Evolutionary conservation across 1,140 invertebrate genomes (phyloP), one percentile per base, ranked within the genome.

Genomic region (Dreissena rostriformis): DNA sequence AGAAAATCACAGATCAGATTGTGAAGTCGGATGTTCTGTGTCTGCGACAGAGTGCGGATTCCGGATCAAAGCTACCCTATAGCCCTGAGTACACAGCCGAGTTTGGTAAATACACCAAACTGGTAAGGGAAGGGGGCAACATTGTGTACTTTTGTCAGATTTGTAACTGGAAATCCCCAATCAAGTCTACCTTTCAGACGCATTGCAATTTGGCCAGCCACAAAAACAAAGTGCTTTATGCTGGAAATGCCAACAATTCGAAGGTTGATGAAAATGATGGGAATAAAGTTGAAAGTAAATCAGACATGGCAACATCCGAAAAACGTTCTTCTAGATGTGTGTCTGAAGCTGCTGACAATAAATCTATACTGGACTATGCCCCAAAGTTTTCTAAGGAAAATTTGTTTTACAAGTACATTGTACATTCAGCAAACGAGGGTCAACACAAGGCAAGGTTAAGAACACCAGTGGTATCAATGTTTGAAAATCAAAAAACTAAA

Each of bases 101-200:
- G 68, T 91, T 91, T 76, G 90, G 90, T 12, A 88, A 90, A 72
- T 91, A 86, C 73, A 91, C 90, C 51, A 90, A 91, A 74, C 84
- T 91, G 6, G 86, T 91, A 1, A 81, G 90, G 53, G 89, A 90
- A 81, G 90, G 90, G n/a, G 89, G 89, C 17, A 90, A 90, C 65
- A 91, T 90, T 83, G 89, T 90, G 7, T 91, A 91, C 66, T 90
- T 91, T 76, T 91, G 90, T 75, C 89, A 90, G 68, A 86, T 91
- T 17, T 91, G 90, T 86, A 90, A 91, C 79, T 90, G 89, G 87
- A 91, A 91, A 76, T 89, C 88, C 66, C 89, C 88, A 28, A 86
- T 88, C 8, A 90, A 90, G 71, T 73, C 88, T 22, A 84, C 86
- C 28, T 91, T 91, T 84, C 83, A 88, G 72, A 84, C 78, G 61